Evolutionary conservation across 2,888 invertebrate genomes (phyloP).

Genomic region (Noctua janthe): DNA sequence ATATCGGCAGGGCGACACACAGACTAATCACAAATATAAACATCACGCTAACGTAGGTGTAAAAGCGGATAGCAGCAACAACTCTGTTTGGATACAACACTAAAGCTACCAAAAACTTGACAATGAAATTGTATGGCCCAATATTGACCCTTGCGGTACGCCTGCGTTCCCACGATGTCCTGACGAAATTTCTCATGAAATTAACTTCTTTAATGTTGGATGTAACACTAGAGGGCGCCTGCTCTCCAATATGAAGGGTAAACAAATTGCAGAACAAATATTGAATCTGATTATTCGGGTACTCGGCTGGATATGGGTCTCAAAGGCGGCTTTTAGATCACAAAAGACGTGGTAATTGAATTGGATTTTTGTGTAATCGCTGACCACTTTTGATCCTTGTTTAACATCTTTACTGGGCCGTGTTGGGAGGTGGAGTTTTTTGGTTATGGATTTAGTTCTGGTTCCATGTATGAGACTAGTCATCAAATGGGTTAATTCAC

Average conservation of each 20-base stretch:
- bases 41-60: slow-evolving; percentile 86
- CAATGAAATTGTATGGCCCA: slow-evolving; percentile 83
- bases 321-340: slow-evolving; percentile 88
- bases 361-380: slow-evolving; percentile 85
- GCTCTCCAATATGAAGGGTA: slow-evolving; percentile 72
- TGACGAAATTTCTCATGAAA: slow-evolving; percentile 85
- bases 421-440: slow-evolving; percentile 68
- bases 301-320: slow-evolving; percentile 69
- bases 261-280: slow-evolving; percentile 88
- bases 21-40: slow-evolving; percentile 88
- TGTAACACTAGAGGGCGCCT: slow-evolving; percentile 84
- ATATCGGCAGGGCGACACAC: slow-evolving; percentile 88
- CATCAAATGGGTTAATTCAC: slow-evolving; percentile 39
- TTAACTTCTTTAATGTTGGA: slow-evolving; percentile 76
- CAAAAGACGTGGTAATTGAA: slow-evolving; percentile 88
- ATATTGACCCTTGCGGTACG: slow-evolving; percentile 86
- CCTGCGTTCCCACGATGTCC: slow-evolving; percentile 87
- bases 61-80: slow-evolving; percentile 82
- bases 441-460: slow-evolving; percentile 51
- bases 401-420: slow-evolving; percentile 76
- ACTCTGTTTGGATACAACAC: slow-evolving; percentile 81
- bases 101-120: slow-evolving; percentile 76
- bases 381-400: slow-evolving; percentile 83
- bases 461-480: slow-evolving; percentile 29
- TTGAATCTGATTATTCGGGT: slow-evolving; percentile 85